Base-by-base conservation (phyloP, 2,888 invertebrate species). In the Ametastegia equiseti region DNA sequence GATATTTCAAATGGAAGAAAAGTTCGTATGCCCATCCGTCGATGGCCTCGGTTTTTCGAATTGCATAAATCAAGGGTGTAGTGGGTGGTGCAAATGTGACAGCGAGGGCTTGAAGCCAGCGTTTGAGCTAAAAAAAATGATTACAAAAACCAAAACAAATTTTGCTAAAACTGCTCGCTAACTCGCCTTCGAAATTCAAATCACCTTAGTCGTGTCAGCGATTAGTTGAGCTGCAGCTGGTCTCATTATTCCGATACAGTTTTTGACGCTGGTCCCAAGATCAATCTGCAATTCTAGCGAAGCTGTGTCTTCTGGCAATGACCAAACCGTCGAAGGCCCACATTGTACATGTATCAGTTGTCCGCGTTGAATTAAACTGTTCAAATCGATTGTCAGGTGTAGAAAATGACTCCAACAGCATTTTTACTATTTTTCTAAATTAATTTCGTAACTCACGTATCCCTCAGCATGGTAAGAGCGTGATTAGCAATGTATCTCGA, bases 21-120 rank as follows among this genome's bases (percentile, higher is more conserved):
- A 90, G 83, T 83, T 90, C 90, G 85, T 90, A 90, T 5, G 88
- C 90, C 90, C 90, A 90, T 81, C 87, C 87, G 82, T 90, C 90
- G 81, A 90, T 89, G 54, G 87, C 89, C 81, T 90, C 89, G 47
- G 86, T 88, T 39, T 83, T 88, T 33, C 88, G 86, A 45, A 85
- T 88, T 9, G 88, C 88, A 81, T 87, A 86, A 27, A 84, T 80
- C 45, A 89, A 85, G 65, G 85, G 83, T 57, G 71, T 78, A 71
- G 86, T 82, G 15, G 86, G 82, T 13, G 86, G 82, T 15, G 81
- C 42, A 81, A 77, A 50, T 81, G 81, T 82, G 79, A 87, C 42
- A 9, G 85, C 83, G 4, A 87, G 71, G 5, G 87, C 86, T 84
- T 90, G 89, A 2, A 90, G 84, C 90, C 90, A 90, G 77, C 88